Evolutionary conservation across 1,140 invertebrate genomes (phyloP).

Genomic region (Philaenus spumarius): DNA sequence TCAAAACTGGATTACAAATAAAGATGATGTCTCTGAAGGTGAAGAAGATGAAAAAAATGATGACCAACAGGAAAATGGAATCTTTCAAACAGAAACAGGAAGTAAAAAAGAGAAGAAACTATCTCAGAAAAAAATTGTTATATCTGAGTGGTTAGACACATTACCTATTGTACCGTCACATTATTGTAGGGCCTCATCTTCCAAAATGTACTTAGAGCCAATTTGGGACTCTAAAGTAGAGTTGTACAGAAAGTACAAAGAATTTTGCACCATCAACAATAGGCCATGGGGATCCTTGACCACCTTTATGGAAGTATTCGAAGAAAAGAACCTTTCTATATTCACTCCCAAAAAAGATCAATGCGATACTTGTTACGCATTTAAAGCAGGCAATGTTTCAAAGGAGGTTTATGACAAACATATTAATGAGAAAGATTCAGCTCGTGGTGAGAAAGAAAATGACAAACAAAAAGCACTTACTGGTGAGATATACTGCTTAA

Average conservation of each 20-base stretch:
- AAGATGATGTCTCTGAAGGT: not conserved
- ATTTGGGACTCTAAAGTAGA: slow-evolving; percentile 9
- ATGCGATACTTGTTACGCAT: too few relatives aligned
- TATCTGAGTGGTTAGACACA: slow-evolving; percentile 10
- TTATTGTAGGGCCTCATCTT: not conserved
- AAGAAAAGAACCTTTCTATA: slow-evolving; percentile 7
- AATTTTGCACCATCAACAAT: not conserved
- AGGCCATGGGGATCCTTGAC: slow-evolving; percentile 3
- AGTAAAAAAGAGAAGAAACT: not conserved
- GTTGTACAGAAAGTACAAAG: slow-evolving; percentile 11
- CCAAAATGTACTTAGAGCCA: slow-evolving; percentile 14
- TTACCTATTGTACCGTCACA: slow-evolving; percentile 2
- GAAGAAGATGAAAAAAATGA: not conserved
- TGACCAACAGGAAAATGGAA: not conserved
- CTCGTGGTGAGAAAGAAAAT: slow-evolving; percentile 12
- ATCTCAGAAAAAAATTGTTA: not conserved
- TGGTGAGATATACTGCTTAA: slow-evolving; percentile 20
- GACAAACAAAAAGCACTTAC: slow-evolving; percentile 14
- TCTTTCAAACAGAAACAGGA: not conserved
- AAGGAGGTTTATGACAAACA: slow-evolving; percentile 11
- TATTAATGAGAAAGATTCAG: slow-evolving; percentile 4
- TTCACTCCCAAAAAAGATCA: too few relatives aligned
- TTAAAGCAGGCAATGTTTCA: slow-evolving; percentile 12
- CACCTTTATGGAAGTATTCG: slow-evolving; percentile 6
- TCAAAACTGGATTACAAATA: slow-evolving; percentile 14